phyloP scores from a whole-genome alignment of 2,113 vertebrate genomes.

The Micromys minutus region DNA sequence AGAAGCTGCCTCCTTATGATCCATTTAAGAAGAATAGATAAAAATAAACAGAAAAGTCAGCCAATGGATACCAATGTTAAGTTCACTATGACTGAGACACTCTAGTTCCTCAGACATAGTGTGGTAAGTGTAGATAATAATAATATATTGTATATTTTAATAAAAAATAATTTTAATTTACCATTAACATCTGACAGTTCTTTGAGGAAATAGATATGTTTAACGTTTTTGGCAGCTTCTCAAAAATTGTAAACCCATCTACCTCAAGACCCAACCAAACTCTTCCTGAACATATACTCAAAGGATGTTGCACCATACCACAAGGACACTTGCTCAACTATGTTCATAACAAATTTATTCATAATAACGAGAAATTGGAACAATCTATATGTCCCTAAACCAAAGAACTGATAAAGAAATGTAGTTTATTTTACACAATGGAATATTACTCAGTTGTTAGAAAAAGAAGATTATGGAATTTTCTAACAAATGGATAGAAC shows the following conservation, averaged over 20 bases:
- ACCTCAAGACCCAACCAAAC: no score
- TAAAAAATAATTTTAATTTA: not conserved
- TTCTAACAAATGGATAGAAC: no score
- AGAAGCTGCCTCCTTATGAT: not conserved
- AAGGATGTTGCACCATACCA: no score
- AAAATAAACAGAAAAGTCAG: not conserved
- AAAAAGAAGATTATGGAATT: not conserved
- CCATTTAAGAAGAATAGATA: not conserved
- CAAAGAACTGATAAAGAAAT: not conserved
- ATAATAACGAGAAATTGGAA: not conserved
- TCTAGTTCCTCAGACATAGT: not conserved
- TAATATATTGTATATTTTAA: not conserved
- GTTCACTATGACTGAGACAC: not conserved
- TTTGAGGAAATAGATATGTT: not conserved
- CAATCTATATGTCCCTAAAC: not conserved
- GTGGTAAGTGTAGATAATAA: not conserved
- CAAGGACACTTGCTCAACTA: no score
- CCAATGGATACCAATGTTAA: not conserved
- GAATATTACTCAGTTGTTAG: not conserved
- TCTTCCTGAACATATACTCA: no score
- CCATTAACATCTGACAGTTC: not conserved
- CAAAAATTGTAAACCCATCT: no score
- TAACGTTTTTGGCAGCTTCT: not conserved
- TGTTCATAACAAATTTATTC: no score
- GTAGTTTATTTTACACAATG: not conserved